These are phyloP conservation scores for Temnothorax nylanderi DNA, from an alignment of 1,140 invertebrate species.

Conservation along the genomic window DNA sequence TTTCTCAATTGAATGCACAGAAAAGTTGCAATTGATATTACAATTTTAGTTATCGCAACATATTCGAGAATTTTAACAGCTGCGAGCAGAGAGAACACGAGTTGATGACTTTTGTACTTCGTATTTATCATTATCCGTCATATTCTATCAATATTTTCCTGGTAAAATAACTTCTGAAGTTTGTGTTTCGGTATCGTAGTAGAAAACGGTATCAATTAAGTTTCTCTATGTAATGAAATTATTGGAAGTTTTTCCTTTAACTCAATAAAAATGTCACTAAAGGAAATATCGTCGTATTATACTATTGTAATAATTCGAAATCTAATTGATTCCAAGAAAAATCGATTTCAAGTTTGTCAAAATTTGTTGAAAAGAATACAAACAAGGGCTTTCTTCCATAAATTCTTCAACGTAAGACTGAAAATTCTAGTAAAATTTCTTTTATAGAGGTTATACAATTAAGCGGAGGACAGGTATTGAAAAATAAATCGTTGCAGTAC, in stretches of 20 bases:
- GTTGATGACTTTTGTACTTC: slow-evolving; percentile 15
- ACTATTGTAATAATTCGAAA: neutral
- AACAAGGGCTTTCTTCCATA: neutral
- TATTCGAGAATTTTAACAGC: slow-evolving; percentile 7
- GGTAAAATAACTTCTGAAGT: slow-evolving; percentile 13
- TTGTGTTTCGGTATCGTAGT: neutral
- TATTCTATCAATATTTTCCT: slow-evolving; percentile 32
- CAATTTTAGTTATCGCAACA: neutral
- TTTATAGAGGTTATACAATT: neutral
- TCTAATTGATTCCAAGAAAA: neutral
- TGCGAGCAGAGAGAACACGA: neutral
- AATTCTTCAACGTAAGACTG: neutral
- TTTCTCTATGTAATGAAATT: slow-evolving; percentile 13
- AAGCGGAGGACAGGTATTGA: neutral
- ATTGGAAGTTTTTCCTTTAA: neutral
- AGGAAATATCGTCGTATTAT: neutral
- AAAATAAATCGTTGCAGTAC: neutral
- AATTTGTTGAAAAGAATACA: neutral
- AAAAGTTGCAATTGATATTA: slow-evolving; percentile 33
- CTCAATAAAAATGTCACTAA: neutral
- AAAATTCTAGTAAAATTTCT: neutral
- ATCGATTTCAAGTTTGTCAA: neutral
- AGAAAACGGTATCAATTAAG: neutral
- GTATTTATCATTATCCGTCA: slow-evolving; percentile 52
- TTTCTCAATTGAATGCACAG: slow-evolving; percentile 30